Evolutionary conservation across 37 sponge, comb jelly and placozoan genomes (phyloP).

Genomic region (Crambe crambe): DNA sequence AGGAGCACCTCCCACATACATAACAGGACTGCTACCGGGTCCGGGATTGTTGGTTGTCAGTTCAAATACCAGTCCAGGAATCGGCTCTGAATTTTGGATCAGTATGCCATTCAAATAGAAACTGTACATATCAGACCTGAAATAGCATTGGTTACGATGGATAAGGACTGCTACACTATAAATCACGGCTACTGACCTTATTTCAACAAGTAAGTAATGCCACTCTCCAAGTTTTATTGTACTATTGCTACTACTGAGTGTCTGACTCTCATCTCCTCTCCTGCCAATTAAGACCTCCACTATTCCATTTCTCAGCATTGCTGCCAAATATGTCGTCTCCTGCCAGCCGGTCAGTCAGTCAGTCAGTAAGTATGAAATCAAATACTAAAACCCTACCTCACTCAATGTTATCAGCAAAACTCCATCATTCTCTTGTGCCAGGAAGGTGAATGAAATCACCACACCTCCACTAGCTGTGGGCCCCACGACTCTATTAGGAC

Average conservation of each 20-base stretch:
- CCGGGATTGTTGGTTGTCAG: not conserved
- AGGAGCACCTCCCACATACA: constrained; percentile 20
- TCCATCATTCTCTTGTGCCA: constrained; percentile 1
- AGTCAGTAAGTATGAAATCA: no score
- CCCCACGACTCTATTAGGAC: not conserved
- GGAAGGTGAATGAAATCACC: constrained; percentile 19
- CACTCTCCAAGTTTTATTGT: constrained; percentile 6
- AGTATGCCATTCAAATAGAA: constrained; percentile 24
- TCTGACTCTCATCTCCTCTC: not conserved
- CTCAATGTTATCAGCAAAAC: constrained; percentile 1
- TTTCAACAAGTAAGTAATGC: constrained; percentile 23
- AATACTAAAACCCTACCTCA: constrained; percentile 4
- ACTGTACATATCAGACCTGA: not conserved
- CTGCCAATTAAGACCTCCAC: not conserved
- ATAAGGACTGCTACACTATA: not conserved
- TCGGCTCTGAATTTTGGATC: not conserved
- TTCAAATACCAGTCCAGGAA: constrained; percentile 5
- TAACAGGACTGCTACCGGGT: not conserved
- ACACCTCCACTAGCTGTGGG: not conserved
- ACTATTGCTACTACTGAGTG: not conserved
- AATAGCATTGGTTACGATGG: not conserved
- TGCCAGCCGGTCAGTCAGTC: no score
- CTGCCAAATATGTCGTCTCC: constrained; percentile 16
- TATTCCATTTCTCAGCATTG: not conserved
- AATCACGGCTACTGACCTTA: not conserved